These are phyloP conservation scores for Electrophaes corylata DNA, from an alignment of 2,888 invertebrate species.

Conservation along the genomic window DNA sequence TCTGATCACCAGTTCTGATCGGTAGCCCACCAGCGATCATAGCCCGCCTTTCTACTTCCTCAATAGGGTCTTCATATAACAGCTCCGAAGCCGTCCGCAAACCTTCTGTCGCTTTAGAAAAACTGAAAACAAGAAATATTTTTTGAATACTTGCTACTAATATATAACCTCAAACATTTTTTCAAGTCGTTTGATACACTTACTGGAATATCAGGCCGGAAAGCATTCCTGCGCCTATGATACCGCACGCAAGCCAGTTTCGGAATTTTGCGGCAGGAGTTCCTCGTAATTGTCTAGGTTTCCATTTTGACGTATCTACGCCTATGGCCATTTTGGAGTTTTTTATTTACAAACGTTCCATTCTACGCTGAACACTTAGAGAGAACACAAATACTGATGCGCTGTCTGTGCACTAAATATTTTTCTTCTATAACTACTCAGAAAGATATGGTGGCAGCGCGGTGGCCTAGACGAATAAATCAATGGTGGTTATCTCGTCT, in stretches of 20 bases:
- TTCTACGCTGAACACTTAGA: too few species aligned
- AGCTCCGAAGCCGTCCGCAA: constrained; percentile 55
- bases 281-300: constrained; percentile 87
- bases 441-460: too few species aligned
- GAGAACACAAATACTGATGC: too few species aligned
- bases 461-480: too few species aligned
- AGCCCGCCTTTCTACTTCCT: constrained; percentile 69
- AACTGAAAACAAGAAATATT: constrained; percentile 54
- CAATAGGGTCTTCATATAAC: constrained; percentile 70
- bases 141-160: neutral
- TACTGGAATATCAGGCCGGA: constrained; percentile 80
- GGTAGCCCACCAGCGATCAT: constrained; percentile 68
- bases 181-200: constrained; percentile 44
- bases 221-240: constrained; percentile 69
- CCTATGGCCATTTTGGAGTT: constrained; percentile 76
- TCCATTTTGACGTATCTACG: constrained; percentile 83
- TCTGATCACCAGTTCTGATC: constrained; percentile 51
- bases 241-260: constrained; percentile 79
- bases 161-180: constrained; percentile 45
- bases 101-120: constrained; percentile 52
- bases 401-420: too few species aligned
- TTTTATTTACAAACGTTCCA: neutral
- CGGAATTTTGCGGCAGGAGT: constrained; percentile 85
- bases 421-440: too few species aligned
- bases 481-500: too few species aligned